Conservation (phyloP, 2,113 vertebrate species). For the Scophthalmus maximus region DNA sequence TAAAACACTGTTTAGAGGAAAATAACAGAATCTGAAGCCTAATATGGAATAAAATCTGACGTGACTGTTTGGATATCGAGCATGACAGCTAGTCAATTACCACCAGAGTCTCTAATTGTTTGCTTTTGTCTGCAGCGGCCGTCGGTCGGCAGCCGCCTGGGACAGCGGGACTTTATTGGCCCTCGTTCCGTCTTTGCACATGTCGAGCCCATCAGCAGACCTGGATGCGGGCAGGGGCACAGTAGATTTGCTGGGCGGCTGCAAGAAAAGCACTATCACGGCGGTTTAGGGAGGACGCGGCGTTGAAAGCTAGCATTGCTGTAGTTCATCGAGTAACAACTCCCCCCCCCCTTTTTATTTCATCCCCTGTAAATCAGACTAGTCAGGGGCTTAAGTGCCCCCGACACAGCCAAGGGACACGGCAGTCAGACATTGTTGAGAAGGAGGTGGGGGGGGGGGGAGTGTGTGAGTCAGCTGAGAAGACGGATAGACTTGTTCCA, state of each 20-base stretch:
- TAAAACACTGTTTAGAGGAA: neutral
- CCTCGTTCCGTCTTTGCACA: conserved; percentile 26
- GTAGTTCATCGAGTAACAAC: conserved; percentile 70
- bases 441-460: conserved; percentile 13
- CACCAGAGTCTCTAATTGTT: conserved; percentile 15
- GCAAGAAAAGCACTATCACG: conserved; percentile 50
- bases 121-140: conserved; percentile 21
- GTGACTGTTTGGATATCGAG: neutral
- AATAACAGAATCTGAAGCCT: neutral
- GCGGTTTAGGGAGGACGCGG: conserved; percentile 63
- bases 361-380: conserved; percentile 73
- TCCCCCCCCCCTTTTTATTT: conserved; percentile 47
- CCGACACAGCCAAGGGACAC: conserved; percentile 63
- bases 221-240: conserved; percentile 39
- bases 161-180: conserved; percentile 43
- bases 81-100: neutral
- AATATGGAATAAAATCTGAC: neutral
- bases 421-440: conserved; percentile 54
- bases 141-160: conserved; percentile 14
- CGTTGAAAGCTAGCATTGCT: conserved; percentile 64
- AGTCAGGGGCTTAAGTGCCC: conserved; percentile 66
- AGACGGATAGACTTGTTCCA: conserved; percentile 54
- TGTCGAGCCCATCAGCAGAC: conserved; percentile 46
- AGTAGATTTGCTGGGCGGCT: conserved; percentile 41
- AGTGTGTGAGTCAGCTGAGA: conserved; percentile 3